These are phyloP conservation scores for Cossypha dichroa DNA, from an alignment of 2,797 vertebrate species.

Conservation along the genomic window DNA sequence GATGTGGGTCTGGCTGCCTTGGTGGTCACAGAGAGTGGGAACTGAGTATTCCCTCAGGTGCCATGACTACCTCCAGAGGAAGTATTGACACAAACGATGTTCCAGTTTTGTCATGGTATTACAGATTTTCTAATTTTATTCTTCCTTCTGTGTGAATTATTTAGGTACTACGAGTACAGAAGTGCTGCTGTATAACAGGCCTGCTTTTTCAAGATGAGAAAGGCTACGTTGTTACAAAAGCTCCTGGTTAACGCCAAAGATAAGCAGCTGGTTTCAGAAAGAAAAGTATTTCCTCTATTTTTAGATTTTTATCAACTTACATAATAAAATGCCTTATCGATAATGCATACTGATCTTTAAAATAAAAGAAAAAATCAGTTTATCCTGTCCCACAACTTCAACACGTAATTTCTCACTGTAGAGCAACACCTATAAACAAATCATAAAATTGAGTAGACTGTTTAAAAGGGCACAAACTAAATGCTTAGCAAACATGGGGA, in stretches of 20 bases:
- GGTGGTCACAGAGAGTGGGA: background rate
- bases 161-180: background rate
- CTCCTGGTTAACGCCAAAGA: background rate
- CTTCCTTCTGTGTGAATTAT: background rate
- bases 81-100: slow-evolving; percentile 1
- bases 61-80: slow-evolving; percentile 40
- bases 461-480: background rate
- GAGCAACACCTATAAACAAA: background rate
- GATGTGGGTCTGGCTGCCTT: background rate
- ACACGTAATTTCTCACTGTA: background rate
- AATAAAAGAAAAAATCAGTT: slow-evolving; percentile 28
- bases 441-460: background rate
- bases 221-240: background rate
- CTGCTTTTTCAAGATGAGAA: slow-evolving; percentile 20
- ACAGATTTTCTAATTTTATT: background rate
- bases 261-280: background rate
- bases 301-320: background rate
- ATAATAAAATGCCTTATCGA: background rate
- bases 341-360: slow-evolving; percentile 11
- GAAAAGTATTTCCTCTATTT: background rate
- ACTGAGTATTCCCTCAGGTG: background rate
- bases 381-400: background rate
- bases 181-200: background rate
- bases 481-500: background rate
- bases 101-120: slow-evolving; percentile 33